These are phyloP conservation scores for Apeltes quadracus DNA, from an alignment of 2,113 vertebrate species.

Conservation along the genomic window DNA sequence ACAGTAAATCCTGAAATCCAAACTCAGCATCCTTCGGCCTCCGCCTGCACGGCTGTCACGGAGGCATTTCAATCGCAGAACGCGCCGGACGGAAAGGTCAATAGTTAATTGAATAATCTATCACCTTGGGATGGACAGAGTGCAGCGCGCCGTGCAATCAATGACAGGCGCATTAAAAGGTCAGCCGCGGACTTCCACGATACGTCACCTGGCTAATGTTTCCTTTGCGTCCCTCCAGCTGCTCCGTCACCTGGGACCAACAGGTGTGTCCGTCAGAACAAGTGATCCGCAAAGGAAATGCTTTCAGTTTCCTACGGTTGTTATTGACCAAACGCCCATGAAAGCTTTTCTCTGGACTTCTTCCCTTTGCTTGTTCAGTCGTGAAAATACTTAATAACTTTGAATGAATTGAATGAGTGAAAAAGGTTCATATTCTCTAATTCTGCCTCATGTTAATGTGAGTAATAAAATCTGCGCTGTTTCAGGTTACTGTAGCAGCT, in stretches of 20 bases:
- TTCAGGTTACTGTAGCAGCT: not conserved
- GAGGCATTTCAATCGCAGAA: conserved; percentile 92
- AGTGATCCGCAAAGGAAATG: no score
- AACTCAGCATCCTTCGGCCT: conserved; percentile 82
- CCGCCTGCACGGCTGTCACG: conserved; percentile 86
- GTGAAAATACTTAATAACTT: not conserved
- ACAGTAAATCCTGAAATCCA: conserved; percentile 81
- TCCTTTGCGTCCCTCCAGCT: conserved; percentile 48
- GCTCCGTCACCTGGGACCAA: no score
- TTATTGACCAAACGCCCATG: not conserved
- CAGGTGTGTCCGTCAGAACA: no score
- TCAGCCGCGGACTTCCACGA: conserved; percentile 90
- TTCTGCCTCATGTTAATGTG: not conserved
- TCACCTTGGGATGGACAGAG: conserved; percentile 95
- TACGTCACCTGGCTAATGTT: conserved; percentile 86
- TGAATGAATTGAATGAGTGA: not conserved
- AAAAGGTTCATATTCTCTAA: not conserved
- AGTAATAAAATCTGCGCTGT: not conserved
- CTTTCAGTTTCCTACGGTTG: no score
- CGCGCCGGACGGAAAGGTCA: conserved; percentile 97
- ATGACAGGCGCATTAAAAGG: conserved; percentile 98
- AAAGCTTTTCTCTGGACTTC: not conserved
- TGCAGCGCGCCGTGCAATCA: conserved; percentile 90
- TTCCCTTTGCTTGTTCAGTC: no score
- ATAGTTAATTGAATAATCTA: conserved; percentile 99